Evolutionary conservation across 2,797 vertebrate genomes (phyloP).

Genomic region (Coregonus sp.): DNA sequence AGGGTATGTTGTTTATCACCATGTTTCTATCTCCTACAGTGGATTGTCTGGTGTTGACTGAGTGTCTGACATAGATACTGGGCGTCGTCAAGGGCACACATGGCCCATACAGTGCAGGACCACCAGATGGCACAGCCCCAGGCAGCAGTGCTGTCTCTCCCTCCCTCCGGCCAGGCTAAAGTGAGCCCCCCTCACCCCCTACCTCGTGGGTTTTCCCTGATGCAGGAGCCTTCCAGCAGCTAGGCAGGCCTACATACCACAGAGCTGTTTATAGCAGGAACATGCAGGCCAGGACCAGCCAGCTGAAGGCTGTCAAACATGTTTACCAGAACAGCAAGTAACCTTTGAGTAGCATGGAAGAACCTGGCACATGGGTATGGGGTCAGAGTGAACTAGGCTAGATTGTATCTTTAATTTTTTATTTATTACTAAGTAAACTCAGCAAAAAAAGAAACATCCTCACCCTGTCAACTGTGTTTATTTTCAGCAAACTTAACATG

Average conservation of each 20-base stretch:
- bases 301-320: not conserved
- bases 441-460: too few relatives aligned
- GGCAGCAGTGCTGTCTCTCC: conserved; percentile 76
- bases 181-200: conserved; percentile 63
- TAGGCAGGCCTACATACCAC: not conserved
- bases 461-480: too few relatives aligned
- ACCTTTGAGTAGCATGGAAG: not conserved
- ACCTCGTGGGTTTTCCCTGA: not conserved
- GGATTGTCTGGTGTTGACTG: conserved; percentile 2
- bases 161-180: conserved; percentile 74
- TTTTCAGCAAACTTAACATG: too few relatives aligned
- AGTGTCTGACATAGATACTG: conserved; percentile 1
- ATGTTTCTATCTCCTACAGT: conserved; percentile 24
- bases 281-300: not conserved
- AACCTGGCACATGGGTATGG: not conserved
- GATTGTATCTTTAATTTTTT: not conserved
- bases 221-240: not conserved
- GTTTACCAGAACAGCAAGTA: not conserved
- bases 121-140: conserved; percentile 69
- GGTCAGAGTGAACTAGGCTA: not conserved
- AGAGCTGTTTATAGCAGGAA: conserved; percentile 3
- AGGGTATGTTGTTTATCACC: not conserved
- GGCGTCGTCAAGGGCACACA: conserved; percentile 60
- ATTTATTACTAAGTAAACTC: too few relatives aligned
- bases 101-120: conserved; percentile 88